Base-by-base conservation (phyloP, 2,797 vertebrate genomes). In the Antennarius maculatus region DNA sequence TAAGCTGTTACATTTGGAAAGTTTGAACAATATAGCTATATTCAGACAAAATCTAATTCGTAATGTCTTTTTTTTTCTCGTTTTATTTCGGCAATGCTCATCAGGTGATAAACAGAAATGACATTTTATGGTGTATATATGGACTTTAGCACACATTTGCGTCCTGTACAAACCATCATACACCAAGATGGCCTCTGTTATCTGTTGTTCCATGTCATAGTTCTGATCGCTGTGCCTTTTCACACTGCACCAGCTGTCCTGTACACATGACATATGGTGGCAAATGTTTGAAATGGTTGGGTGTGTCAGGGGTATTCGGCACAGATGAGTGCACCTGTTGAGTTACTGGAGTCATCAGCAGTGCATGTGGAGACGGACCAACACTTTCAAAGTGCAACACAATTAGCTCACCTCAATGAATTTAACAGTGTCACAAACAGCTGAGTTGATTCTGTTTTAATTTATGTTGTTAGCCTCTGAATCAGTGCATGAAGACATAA, bases 11-110 rank as follows among this genome's bases (percentile, higher is more conserved):
- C 64, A 71, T 47, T 66, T 80, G 71, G 42, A 84, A 85, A 66
- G 56, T 77, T 74, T 41, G 50, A 69, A 79, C 54, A 83, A 85
- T 87, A 87, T 80, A 87, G 70, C 80, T 86, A 51, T 87, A 80
- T 87, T 83, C 62, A 76, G 58, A 88, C 87, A 76, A 66, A 69
- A 88, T 87, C 74, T 65, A 1, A 34, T 29, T 11, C 42, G 31
- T 45, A 11, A 10, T 48, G 48, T 74, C 39, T 70, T 41, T 69
- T 55, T 42, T 66, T 7, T 37, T 29, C 42, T 52, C 10, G 10
- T 43, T 48, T 37, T 18, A 46, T 8, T 47, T 62, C 31, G 10
- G 37, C 23, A 34, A 0, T 43, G 2, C 16, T 31, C 28, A 37
- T 11, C 39, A 48, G 46, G 39, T 43, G 4, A 53, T 46, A 28